phyloP scores from a whole-genome alignment of 2,113 vertebrate species.

The Otolemur garnettii region DNA sequence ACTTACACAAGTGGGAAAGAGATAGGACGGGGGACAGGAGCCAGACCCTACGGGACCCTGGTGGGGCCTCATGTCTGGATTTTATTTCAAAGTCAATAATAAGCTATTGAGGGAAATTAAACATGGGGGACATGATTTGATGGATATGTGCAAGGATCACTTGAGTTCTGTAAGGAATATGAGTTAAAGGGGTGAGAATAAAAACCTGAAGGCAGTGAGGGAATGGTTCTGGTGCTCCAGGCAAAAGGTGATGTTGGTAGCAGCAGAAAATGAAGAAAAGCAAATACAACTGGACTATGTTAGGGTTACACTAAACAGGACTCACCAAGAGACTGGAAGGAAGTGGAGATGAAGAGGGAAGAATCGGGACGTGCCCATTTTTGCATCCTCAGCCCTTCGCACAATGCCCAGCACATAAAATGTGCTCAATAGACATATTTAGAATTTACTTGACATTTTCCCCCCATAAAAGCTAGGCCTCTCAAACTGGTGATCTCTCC shows the following conservation, averaged over 20 bases:
- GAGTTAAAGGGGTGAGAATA: neutral
- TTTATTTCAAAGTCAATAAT: neutral
- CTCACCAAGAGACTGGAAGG: neutral
- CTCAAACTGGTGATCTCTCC: neutral
- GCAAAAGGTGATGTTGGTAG: neutral
- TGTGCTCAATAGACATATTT: neutral
- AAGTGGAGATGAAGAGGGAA: neutral
- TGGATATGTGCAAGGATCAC: neutral
- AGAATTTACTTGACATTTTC: neutral
- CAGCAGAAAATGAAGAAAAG: neutral
- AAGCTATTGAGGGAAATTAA: neutral
- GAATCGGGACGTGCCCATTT: neutral
- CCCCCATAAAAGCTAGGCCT: neutral
- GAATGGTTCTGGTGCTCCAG: fast-evolving
- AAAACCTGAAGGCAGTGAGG: neutral
- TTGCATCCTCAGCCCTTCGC: neutral
- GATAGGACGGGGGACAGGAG: neutral
- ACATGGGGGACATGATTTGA: neutral
- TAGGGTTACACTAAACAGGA: neutral
- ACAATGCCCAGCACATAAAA: neutral
- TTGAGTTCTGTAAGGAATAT: neutral
- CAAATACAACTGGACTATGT: neutral
- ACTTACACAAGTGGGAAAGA: neutral
- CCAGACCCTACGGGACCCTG: neutral
- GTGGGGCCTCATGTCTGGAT: neutral